Evolutionary conservation across 2,113 vertebrate genomes (phyloP).

Genomic region (Catagonus wagneri): DNA sequence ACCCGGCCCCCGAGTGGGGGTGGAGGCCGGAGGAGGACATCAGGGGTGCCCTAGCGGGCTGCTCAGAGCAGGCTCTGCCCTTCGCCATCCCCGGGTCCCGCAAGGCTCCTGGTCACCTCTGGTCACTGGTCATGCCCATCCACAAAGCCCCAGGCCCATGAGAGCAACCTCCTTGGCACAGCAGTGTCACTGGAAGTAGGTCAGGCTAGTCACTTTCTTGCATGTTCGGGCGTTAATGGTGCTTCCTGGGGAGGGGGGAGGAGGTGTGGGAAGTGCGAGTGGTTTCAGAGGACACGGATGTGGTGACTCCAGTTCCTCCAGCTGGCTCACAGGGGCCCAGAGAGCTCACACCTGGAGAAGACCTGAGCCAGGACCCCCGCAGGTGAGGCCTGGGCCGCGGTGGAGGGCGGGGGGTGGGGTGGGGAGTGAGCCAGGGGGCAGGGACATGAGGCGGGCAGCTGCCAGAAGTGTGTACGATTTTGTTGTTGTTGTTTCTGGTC

Average conservation of each 20-base stretch:
- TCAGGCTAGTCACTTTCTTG: neutral
- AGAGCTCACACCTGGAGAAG: rapidly evolving
- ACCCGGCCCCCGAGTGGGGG: too few relatives aligned
- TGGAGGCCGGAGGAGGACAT: neutral
- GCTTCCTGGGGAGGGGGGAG: neutral
- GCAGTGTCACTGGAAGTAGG: rapidly evolving
- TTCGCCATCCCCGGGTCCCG: neutral
- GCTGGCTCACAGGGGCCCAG: neutral
- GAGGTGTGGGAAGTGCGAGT: too few relatives aligned
- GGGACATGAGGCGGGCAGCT: neutral
- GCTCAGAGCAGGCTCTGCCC: neutral
- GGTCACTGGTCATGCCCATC: rapidly evolving
- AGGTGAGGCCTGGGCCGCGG: neutral
- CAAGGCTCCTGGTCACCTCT: too few relatives aligned
- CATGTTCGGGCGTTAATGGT: neutral
- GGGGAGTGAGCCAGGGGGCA: neutral
- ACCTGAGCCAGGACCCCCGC: neutral
- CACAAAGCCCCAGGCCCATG: neutral
- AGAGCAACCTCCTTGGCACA: neutral
- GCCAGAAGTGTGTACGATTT: too few relatives aligned
- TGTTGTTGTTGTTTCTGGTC: too few relatives aligned
- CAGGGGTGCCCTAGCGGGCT: rapidly evolving
- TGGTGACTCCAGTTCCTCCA: rapidly evolving
- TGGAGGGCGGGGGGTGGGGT: too few relatives aligned
- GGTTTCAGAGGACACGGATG: too few relatives aligned